phyloP scores from a whole-genome alignment of 2,113 vertebrate species.

The Colius striatus region DNA sequence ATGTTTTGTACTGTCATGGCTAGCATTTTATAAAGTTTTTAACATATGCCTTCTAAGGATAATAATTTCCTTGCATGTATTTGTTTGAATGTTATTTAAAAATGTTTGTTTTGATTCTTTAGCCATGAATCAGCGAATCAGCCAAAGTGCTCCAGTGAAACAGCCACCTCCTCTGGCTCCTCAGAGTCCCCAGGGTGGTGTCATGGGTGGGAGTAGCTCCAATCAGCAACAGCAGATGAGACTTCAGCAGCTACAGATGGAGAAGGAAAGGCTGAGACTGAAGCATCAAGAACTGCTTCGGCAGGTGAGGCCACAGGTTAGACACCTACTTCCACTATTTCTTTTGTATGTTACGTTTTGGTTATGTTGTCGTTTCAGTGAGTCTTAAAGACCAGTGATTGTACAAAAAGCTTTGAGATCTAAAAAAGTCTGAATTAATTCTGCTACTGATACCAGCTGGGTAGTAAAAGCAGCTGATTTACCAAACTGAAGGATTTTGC shows the following conservation, averaged over 20 bases:
- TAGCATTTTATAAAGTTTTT: not conserved
- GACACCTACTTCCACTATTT: conserved; percentile 76
- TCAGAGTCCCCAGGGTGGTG: conserved; percentile 84
- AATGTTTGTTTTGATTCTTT: conserved; percentile 26
- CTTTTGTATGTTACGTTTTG: conserved; percentile 15
- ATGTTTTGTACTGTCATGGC: not conserved
- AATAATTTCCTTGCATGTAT: not conserved
- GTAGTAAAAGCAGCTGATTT: not conserved
- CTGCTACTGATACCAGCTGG: not conserved
- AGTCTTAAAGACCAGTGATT: not conserved
- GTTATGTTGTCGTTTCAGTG: not conserved
- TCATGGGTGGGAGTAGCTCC: conserved; percentile 80
- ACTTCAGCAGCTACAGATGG: conserved; percentile 94
- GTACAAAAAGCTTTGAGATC: not conserved
- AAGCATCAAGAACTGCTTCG: conserved; percentile 97
- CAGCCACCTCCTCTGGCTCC: conserved; percentile 86
- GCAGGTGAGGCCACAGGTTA: conserved; percentile 96
- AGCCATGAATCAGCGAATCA: conserved; percentile 94
- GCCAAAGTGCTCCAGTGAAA: conserved; percentile 94
- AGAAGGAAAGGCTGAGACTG: conserved; percentile 93
- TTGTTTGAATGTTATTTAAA: not conserved
- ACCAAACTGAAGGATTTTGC: not conserved
- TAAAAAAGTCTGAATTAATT: not conserved
- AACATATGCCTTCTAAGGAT: not conserved
- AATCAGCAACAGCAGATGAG: conserved; percentile 89